Percentiles rank a stretch among this genome's conserved stretches.
Conservation (phyloP, 2,888 invertebrate genomes). For the Uloborus plumipes region DNA sequence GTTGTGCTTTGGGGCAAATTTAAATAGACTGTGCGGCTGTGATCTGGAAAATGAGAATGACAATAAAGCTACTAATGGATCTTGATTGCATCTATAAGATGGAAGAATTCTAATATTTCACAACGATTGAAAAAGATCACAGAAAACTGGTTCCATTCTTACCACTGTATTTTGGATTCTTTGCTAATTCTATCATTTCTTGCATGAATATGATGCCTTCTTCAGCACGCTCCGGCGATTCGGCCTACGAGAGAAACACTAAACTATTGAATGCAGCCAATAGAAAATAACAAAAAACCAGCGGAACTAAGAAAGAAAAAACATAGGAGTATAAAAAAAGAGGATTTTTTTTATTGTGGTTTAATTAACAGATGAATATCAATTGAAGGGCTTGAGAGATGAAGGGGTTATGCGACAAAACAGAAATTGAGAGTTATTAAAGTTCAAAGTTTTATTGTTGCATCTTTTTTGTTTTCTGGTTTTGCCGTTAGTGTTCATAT, state of each 20-base stretch:
- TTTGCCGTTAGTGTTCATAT: too few species aligned
- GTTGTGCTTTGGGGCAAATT: conserved; percentile 73
- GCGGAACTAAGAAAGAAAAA: too few species aligned
- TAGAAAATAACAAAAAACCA: neutral
- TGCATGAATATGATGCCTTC: conserved; percentile 96
- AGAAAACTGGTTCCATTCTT: neutral
- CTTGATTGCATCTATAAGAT: neutral
- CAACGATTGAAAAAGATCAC: neutral
- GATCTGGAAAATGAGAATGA: conserved; percentile 72
- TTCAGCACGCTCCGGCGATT: conserved; percentile 86
- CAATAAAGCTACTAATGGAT: neutral
- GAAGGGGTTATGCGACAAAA: too few species aligned
- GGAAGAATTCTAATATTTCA: neutral
- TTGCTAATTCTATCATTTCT: conserved; percentile 93
- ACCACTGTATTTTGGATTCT: conserved; percentile 22
- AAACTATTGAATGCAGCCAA: neutral
- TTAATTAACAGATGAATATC: too few species aligned
- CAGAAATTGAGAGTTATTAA: too few species aligned
- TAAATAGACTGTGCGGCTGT: conserved; percentile 75
- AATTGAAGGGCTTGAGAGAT: too few species aligned
- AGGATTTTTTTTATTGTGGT: too few species aligned
- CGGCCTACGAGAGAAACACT: conserved; percentile 77
- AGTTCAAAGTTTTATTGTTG: too few species aligned
- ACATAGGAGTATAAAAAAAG: too few species aligned
- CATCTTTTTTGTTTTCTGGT: too few species aligned